A percentile compares a stretch with the other conserved stretches of the same genome.
Conservation (phyloP, 1,140 invertebrate genomes). For the Belonocnema kinseyi region DNA sequence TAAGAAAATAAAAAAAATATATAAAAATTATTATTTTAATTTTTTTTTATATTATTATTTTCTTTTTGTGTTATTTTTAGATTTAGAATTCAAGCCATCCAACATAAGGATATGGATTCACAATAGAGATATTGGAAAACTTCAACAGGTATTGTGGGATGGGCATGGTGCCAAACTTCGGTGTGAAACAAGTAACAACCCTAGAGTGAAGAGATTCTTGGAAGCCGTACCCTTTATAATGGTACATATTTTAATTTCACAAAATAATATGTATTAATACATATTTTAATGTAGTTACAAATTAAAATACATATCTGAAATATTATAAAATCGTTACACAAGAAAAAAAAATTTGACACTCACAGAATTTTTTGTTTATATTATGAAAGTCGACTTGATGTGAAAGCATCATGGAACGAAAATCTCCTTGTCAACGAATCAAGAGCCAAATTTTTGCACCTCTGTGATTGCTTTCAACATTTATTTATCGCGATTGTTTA, state of each 20-base stretch:
- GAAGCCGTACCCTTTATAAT: constrained; percentile 92
- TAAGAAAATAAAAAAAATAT: not conserved
- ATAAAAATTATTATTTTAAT: not conserved
- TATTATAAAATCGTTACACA: too few species aligned
- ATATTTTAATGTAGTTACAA: not conserved
- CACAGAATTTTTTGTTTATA: too few species aligned
- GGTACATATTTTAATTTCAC: constrained; percentile 74
- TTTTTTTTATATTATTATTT: constrained; percentile 25
- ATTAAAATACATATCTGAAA: too few species aligned
- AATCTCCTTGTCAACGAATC: too few species aligned
- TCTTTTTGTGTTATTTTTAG: constrained; percentile 64
- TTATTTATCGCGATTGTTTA: too few species aligned
- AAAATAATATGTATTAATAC: not conserved
- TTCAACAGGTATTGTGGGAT: constrained; percentile 91
- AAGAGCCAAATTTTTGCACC: too few species aligned
- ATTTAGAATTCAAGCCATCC: constrained; percentile 85
- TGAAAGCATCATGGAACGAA: too few species aligned
- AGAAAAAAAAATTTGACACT: too few species aligned
- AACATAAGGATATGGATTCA: constrained; percentile 95
- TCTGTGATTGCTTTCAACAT: too few species aligned
- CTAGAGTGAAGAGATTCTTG: constrained; percentile 86
- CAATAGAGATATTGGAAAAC: constrained; percentile 87
- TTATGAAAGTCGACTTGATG: too few species aligned
- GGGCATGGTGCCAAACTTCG: constrained; percentile 88
- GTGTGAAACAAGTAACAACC: constrained; percentile 89